Conservation (phyloP, 2,888 invertebrate genomes). For the Lepidochrysops patricia region DNA sequence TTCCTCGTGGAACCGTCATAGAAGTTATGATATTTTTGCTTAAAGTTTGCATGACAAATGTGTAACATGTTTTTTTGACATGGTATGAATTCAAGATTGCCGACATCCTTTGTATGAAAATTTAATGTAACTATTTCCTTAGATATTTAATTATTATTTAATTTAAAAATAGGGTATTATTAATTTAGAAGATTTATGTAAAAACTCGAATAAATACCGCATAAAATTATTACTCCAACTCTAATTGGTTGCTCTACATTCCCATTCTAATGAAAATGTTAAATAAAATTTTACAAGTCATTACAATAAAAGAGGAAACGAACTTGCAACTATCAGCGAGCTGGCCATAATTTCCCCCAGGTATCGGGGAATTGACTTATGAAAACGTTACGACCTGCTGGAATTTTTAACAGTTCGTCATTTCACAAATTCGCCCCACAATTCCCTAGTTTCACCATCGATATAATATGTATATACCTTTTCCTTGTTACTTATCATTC, state of each 20-base stretch:
- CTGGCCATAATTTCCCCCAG: slow-evolving; percentile 29
- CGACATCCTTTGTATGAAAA: too few species aligned
- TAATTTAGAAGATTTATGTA: too few species aligned
- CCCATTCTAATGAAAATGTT: slow-evolving; percentile 1
- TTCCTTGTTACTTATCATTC: neutral
- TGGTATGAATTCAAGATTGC: too few species aligned
- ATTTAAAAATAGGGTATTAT: too few species aligned
- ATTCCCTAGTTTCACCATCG: neutral
- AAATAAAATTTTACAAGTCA: slow-evolving; percentile 7
- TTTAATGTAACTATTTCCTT: too few species aligned
- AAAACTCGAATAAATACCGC: too few species aligned
- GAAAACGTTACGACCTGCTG: slow-evolving; percentile 27
- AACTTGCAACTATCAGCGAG: slow-evolving; percentile 22
- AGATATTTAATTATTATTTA: too few species aligned
- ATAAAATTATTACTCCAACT: too few species aligned
- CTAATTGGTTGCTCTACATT: neutral
- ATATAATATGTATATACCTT: neutral
- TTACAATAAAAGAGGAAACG: slow-evolving; percentile 5
- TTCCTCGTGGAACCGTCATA: too few species aligned
- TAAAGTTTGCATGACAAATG: too few species aligned
- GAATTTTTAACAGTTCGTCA: slow-evolving; percentile 30
- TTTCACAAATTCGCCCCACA: slow-evolving; percentile 15
- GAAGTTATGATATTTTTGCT: too few species aligned
- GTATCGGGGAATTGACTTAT: slow-evolving; percentile 31
- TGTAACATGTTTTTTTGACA: too few species aligned